Percentiles rank a stretch among this genome's conserved stretches.
Conservation (phyloP, 2,113 vertebrate genomes). For the Aegotheles bennettii region DNA sequence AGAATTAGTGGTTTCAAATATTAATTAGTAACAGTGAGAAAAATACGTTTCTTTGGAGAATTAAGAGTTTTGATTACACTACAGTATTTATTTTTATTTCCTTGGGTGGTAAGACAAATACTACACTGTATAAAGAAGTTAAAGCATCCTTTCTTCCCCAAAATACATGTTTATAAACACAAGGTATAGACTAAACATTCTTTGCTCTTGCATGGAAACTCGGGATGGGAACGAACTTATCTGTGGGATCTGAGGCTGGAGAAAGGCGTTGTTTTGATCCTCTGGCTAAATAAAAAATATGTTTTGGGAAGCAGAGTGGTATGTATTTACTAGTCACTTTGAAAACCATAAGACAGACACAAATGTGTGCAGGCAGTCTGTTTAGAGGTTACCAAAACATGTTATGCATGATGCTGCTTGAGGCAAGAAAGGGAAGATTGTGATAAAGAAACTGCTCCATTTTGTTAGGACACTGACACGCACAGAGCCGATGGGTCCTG, state of each 20-base stretch:
- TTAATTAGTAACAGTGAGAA: background rate
- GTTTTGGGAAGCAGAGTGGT: background rate
- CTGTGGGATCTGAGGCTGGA: background rate
- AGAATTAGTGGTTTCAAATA: background rate
- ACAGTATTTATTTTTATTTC: background rate
- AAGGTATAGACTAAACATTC: background rate
- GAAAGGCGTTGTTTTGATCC: background rate
- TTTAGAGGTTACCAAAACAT: conserved; percentile 4
- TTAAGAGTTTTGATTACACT: background rate
- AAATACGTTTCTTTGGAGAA: background rate
- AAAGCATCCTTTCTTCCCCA: background rate
- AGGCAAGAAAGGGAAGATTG: conserved; percentile 3
- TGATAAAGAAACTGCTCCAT: background rate
- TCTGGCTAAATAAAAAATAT: background rate
- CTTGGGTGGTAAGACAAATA: background rate
- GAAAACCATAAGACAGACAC: background rate
- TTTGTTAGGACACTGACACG: background rate
- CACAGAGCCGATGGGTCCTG: background rate
- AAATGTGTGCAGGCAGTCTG: background rate
- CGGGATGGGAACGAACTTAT: background rate
- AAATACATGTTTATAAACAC: background rate
- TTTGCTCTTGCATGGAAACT: conserved; percentile 9
- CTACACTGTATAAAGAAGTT: background rate
- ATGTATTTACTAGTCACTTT: background rate
- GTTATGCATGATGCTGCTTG: background rate